phyloP scores from a whole-genome alignment of 2,113 vertebrate species.

The Leucoraja erinaceus region DNA sequence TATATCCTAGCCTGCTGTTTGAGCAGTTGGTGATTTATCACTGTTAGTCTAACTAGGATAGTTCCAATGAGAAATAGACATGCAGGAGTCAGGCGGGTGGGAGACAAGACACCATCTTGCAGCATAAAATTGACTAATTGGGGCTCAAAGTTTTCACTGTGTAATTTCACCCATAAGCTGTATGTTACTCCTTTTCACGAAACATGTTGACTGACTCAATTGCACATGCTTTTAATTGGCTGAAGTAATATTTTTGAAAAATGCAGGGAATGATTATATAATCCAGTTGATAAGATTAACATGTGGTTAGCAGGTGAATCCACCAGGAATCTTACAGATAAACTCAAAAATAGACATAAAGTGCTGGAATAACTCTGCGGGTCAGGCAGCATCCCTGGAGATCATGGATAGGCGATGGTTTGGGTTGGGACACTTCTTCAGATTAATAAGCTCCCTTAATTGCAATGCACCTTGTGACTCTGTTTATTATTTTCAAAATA shows the following conservation, averaged over 20 bases:
- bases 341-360: no score
- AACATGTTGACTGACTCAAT: background rate
- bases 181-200: background rate
- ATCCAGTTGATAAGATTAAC: no score
- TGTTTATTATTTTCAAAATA: no score
- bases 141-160: background rate
- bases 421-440: no score
- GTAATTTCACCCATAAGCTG: background rate
- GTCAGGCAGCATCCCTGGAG: no score
- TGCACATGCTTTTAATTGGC: background rate
- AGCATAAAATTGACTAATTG: background rate
- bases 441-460: no score
- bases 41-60: background rate
- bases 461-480: no score
- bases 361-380: no score
- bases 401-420: no score
- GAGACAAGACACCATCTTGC: background rate
- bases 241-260: background rate
- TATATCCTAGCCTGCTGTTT: background rate
- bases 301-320: no score
- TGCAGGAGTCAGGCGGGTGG: background rate
- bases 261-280: no score
- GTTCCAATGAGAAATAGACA: background rate
- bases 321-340: no score
- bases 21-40: background rate